Evolutionary conservation across 1,140 invertebrate species (phyloP), one percentile per base, ranked within the genome.

Genomic region (Tetraneura akinire): DNA sequence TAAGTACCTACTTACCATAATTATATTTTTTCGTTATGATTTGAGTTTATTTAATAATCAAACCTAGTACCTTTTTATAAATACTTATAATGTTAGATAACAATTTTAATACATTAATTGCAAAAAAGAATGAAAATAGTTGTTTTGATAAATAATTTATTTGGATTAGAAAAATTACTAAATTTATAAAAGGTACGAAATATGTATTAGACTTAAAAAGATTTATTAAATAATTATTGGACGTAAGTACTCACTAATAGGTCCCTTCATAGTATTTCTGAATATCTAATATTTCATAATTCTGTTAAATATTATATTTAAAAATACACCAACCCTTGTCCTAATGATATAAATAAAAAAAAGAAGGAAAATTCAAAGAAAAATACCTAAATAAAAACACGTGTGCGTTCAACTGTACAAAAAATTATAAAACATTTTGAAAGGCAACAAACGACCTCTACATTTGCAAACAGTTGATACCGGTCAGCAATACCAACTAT

Each of bases 401-500:
- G 66, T 68, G 66, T 13, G 21, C 21, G 16, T 26, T 26, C 13
- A 45, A 18, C 23, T 14, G 42, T 23, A 47, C 1, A n/a, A n/a
- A 47, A 78, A 78, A 78, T 78, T 62, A 45, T 78, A 78, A 23
- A 57, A 60, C 42, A 60, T 18, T 78, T 78, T 60, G 74, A 78
- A 78, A 78, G 74, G 74, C 74, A 62, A 71, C 55, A 62, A 78
- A 62, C 74, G 74, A 78, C 74, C 74, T 78, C 74, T 62, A 14
- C 32, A 32, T 42, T 13, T n/a, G 6, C 29, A 26, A 78, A 78
- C 74, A 78, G 74, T 78, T 78, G 37, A 78, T 78, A 78, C 42
- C 14, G 23, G 3, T 18, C 74, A 57, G 55, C 47, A 11, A 10
- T 60, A 47, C 55, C 74, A 78, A 62, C 21, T 3, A 8, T 45